These are phyloP conservation scores for Capricornis sumatraensis DNA, from an alignment of 2,113 vertebrate species.

Conservation along the genomic window DNA sequence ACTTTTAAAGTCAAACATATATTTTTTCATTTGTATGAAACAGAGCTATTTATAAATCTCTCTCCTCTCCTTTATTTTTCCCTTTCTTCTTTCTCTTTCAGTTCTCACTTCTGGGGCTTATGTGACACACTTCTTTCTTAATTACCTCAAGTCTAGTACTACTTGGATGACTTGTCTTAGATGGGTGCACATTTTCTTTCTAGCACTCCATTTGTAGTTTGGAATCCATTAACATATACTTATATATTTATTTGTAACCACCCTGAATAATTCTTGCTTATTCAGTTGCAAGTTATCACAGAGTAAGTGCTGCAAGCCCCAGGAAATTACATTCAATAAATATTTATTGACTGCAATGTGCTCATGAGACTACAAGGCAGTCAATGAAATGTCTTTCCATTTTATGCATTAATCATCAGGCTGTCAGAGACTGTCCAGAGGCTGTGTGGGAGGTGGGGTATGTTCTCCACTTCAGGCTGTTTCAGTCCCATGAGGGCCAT, in stretches of 20 bases:
- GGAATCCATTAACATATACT: not conserved
- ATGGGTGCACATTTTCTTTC: not conserved
- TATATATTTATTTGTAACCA: slow-evolving; percentile 18
- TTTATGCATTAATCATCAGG: slow-evolving; percentile 35
- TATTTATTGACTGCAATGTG: slow-evolving; percentile 51
- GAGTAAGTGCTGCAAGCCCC: slow-evolving; percentile 26
- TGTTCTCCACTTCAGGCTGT: not conserved
- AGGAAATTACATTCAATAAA: slow-evolving; percentile 59
- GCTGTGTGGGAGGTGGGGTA: not conserved
- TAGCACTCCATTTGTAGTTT: not conserved
- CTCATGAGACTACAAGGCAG: slow-evolving; percentile 23
- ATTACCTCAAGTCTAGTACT: not conserved
- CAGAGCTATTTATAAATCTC: not conserved
- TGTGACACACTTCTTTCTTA: not conserved
- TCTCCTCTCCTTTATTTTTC: not conserved
- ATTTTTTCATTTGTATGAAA: slow-evolving; percentile 42
- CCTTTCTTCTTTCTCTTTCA: not conserved
- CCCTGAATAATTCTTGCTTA: slow-evolving; percentile 24
- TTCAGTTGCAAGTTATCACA: slow-evolving; percentile 39
- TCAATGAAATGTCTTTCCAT: slow-evolving; percentile 28
- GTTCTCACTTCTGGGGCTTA: not conserved
- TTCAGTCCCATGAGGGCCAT: not conserved
- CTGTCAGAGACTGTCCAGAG: not conserved
- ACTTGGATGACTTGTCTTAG: not conserved
- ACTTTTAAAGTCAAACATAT: slow-evolving; percentile 12